phyloP scores from a whole-genome alignment of 2,113 vertebrate species.

The Jaculus jaculus region DNA sequence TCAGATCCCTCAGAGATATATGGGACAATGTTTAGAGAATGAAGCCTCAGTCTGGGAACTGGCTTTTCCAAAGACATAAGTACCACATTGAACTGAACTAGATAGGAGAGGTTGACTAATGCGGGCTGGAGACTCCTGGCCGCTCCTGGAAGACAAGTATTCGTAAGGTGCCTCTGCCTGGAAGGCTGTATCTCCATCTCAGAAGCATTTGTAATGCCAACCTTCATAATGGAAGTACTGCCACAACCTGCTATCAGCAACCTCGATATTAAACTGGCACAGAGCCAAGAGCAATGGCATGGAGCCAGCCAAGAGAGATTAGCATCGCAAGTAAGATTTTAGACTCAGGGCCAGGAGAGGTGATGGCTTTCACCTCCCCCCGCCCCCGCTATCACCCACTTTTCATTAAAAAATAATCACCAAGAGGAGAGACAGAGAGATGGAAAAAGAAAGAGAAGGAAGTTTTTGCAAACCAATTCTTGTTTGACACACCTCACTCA shows the following conservation, averaged over 20 bases:
- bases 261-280: conserved; percentile 60
- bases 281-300: conserved; percentile 40
- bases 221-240: conserved; percentile 61
- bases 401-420: conserved; percentile 71
- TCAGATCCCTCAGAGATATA: neutral
- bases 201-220: conserved; percentile 44
- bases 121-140: neutral
- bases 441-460: neutral
- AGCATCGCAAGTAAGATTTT: conserved; percentile 64
- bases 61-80: neutral
- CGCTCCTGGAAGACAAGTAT: neutral
- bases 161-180: neutral
- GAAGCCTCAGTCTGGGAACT: neutral
- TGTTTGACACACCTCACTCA: neutral
- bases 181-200: conserved; percentile 7
- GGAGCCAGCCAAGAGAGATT: conserved; percentile 58
- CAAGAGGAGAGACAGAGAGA: neutral
- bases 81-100: neutral
- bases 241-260: conserved; percentile 60
- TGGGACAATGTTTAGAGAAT: neutral
- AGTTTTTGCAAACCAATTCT: conserved; percentile 35
- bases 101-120: neutral
- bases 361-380: neutral
- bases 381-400: neutral
- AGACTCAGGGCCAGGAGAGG: conserved; percentile 65